phyloP scores from a whole-genome alignment of 2,113 vertebrate species.

The Lathamus discolor region DNA sequence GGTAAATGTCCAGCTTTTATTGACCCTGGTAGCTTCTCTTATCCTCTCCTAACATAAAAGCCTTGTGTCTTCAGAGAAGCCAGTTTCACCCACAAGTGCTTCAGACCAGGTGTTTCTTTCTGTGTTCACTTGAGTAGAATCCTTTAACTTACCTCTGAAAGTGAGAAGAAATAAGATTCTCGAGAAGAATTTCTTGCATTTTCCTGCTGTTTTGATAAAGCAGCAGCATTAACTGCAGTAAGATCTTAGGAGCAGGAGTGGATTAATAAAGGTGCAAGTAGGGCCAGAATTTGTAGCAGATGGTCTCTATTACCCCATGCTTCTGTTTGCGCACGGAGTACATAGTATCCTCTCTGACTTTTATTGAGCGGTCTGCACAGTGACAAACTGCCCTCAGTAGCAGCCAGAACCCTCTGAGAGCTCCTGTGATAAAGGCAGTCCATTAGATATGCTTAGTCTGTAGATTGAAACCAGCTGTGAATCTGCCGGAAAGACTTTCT shows the following conservation, averaged over 20 bases:
- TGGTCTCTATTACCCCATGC: slow-evolving; percentile 15
- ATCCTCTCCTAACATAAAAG: neutral
- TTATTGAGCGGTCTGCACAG: slow-evolving; percentile 15
- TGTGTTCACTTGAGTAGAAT: neutral
- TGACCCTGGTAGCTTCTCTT: neutral
- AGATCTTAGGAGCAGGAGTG: neutral
- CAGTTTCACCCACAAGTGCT: neutral
- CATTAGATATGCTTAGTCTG: slow-evolving; percentile 55
- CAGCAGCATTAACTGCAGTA: neutral
- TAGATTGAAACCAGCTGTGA: slow-evolving; percentile 59
- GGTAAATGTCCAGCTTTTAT: neutral
- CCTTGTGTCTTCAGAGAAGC: neutral
- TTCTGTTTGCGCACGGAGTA: neutral
- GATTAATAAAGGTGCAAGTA: slow-evolving; percentile 17
- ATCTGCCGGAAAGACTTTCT: slow-evolving; percentile 57
- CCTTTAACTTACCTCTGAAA: neutral
- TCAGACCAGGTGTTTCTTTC: neutral
- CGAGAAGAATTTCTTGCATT: neutral
- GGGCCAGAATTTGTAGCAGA: slow-evolving; percentile 50
- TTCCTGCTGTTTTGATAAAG: neutral
- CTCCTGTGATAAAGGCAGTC: slow-evolving; percentile 20
- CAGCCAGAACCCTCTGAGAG: slow-evolving; percentile 27
- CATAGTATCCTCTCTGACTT: slow-evolving; percentile 45
- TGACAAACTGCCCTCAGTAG: slow-evolving; percentile 43
- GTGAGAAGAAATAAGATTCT: neutral